Evolutionary conservation across 2,113 vertebrate genomes (phyloP).

Genomic region (Protobothrops mucrosquamatus): DNA sequence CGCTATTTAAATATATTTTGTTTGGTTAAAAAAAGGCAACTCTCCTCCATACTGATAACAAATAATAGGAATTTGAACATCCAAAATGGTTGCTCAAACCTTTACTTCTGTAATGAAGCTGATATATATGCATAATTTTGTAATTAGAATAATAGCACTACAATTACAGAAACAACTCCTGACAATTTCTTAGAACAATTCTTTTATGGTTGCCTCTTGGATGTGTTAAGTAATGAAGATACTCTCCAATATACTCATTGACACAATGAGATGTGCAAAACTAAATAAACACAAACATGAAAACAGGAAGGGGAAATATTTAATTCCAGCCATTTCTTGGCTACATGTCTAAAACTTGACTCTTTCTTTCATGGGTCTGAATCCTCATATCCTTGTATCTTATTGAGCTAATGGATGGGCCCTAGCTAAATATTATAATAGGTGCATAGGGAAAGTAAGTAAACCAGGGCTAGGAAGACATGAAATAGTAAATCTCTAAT

Average conservation of each 20-base stretch:
- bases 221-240: not conserved
- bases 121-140: not conserved
- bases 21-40: not conserved
- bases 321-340: not conserved
- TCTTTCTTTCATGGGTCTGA: not conserved
- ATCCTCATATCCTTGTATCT: not conserved
- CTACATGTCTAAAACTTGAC: not conserved
- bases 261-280: not conserved
- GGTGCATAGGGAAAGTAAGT: not conserved
- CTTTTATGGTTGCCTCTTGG: not conserved
- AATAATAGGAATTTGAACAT: not conserved
- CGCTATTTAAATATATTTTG: not conserved
- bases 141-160: not conserved
- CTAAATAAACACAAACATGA: not conserved
- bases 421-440: not conserved
- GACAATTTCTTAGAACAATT: not conserved
- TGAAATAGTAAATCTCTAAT: not conserved
- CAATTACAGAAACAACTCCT: not conserved
- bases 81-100: not conserved
- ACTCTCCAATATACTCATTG: not conserved
- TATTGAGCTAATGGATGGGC: not conserved
- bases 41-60: not conserved
- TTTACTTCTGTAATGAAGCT: not conserved
- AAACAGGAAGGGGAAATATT: not conserved
- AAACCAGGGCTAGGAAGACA: not conserved